Percentiles rank a stretch among this genome's conserved stretches.
These are phyloP conservation scores for Penaeus indicus DNA, from an alignment of 1,140 invertebrate genomes.

Conservation along the genomic window DNA sequence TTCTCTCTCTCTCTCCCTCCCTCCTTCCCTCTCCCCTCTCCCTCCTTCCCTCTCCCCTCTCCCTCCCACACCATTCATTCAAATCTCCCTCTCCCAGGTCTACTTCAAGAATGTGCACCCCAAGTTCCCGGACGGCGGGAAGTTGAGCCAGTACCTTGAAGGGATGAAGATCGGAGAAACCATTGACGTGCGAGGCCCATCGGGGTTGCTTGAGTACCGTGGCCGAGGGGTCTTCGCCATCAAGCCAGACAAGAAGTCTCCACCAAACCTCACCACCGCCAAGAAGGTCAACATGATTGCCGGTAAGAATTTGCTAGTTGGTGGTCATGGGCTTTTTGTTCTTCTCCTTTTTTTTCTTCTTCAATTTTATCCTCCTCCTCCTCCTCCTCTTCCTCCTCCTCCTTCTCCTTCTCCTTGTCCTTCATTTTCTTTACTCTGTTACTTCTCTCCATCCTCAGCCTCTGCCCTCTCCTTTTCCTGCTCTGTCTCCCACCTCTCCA, in stretches of 20 bases:
- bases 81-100: constrained; percentile 76
- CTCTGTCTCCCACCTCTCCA: too few species aligned
- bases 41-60: not conserved
- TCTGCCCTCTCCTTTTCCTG: too few species aligned
- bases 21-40: not conserved
- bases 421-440: too few species aligned
- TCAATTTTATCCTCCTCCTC: too few species aligned
- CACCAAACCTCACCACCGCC: constrained; percentile 77
- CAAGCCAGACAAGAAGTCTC: constrained; percentile 89
- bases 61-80: not conserved
- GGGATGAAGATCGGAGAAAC: constrained; percentile 90
- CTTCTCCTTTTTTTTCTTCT: not conserved
- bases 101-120: constrained; percentile 98
- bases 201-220: constrained; percentile 79
- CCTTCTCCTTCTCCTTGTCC: too few species aligned
- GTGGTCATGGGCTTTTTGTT: not conserved
- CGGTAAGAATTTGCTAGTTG: constrained; percentile 71
- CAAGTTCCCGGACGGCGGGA: constrained; percentile 97
- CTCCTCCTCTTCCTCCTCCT: too few species aligned
- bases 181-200: constrained; percentile 94
- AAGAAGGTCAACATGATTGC: constrained; percentile 89
- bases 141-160: constrained; percentile 96
- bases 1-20: too few species aligned
- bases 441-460: too few species aligned
- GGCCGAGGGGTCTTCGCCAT: constrained; percentile 88